Evolutionary conservation across 2,113 vertebrate species (phyloP).

Genomic region (Malurus melanocephalus): DNA sequence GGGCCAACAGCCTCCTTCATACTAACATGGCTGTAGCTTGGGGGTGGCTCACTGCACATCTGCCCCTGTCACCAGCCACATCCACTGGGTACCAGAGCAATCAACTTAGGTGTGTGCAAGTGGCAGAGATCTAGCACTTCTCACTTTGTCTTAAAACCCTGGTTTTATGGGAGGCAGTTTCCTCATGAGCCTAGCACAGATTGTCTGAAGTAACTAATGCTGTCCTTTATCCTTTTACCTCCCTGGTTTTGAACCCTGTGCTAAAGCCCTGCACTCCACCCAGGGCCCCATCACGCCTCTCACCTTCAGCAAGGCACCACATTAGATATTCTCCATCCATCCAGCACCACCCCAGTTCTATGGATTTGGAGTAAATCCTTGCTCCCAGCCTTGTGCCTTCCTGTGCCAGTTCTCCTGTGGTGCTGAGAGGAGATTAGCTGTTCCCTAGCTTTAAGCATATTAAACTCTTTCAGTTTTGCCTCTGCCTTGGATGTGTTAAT

Average conservation of each 20-base stretch:
- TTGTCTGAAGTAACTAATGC: neutral
- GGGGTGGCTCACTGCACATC: rapidly evolving
- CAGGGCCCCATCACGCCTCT: neutral
- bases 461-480: slow-evolving; percentile 50
- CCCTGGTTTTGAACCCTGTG: neutral
- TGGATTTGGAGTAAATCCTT: slow-evolving; percentile 38
- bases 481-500: slow-evolving; percentile 39
- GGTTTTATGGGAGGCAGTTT: neutral
- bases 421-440: slow-evolving; percentile 26
- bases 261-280: neutral
- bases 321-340: slow-evolving; percentile 17
- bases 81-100: neutral
- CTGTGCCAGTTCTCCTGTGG: neutral
- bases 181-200: neutral
- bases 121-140: neutral
- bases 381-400: slow-evolving; percentile 19
- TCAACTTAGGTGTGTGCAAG: rapidly evolving
- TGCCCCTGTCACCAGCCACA: neutral
- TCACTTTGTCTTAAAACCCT: neutral
- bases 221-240: neutral
- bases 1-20: neutral
- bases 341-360: neutral
- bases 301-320: neutral
- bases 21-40: neutral
- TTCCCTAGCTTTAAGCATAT: slow-evolving; percentile 44